Percentiles rank a stretch among this genome's conserved stretches.
Conservation (phyloP, 2,113 vertebrate genomes). For the Dicrurus megarhynchus region DNA sequence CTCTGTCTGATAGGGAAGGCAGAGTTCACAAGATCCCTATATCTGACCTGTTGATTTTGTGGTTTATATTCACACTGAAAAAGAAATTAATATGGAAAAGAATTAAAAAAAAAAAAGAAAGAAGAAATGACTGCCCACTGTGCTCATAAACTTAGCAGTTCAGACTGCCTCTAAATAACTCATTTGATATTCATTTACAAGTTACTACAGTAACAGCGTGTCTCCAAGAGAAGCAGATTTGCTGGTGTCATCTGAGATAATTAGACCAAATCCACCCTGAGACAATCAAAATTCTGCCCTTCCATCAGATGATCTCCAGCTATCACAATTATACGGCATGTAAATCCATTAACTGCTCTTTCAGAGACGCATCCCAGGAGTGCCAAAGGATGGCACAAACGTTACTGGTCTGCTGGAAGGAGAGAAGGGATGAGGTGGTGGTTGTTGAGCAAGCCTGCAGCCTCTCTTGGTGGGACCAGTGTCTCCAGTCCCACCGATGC, state of each 20-base stretch:
- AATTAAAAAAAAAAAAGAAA: background rate
- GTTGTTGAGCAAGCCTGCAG: rapidly evolving
- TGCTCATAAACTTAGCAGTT: conserved; percentile 43
- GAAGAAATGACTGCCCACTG: conserved; percentile 21
- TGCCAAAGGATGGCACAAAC: background rate
- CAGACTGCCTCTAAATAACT: conserved; percentile 49
- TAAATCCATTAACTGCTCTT: background rate
- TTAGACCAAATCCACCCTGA: conserved; percentile 44
- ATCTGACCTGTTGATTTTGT: conserved; percentile 22
- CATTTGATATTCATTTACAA: conserved; percentile 59
- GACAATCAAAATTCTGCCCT: conserved; percentile 4
- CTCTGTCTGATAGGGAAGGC: background rate
- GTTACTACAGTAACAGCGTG: conserved; percentile 62
- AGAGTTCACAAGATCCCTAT: background rate
- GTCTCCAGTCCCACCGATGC: background rate
- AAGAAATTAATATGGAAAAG: background rate
- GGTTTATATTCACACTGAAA: background rate
- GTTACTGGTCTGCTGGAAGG: background rate
- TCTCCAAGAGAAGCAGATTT: conserved; percentile 56
- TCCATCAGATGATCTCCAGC: conserved; percentile 18
- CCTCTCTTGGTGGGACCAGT: background rate
- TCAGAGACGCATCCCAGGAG: background rate
- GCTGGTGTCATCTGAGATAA: conserved; percentile 60
- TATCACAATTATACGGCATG: background rate
- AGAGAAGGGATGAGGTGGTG: background rate